phyloP scores from a whole-genome alignment of 1,140 invertebrate species.

The Saxidomus purpurata region DNA sequence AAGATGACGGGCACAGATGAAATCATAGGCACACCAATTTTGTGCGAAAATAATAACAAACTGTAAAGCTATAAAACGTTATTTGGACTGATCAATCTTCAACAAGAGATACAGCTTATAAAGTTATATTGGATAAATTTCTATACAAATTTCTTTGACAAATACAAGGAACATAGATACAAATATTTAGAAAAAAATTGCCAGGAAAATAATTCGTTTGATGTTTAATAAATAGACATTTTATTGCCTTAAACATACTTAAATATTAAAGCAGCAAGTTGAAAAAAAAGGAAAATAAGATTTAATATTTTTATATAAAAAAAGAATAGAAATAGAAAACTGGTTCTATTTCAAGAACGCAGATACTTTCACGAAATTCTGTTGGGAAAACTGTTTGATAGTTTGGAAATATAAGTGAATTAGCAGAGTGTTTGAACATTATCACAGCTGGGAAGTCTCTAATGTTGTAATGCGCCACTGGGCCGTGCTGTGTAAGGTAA shows the following conservation, averaged over 20 bases:
- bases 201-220: neutral
- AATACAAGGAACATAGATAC: neutral
- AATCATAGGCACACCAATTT: neutral
- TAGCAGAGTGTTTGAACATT: neutral
- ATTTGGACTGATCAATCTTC: neutral
- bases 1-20: neutral
- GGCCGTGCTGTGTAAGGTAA: conserved; percentile 13
- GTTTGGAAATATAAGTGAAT: neutral
- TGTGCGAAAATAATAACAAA: conserved; percentile 7
- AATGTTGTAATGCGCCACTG: neutral
- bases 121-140: neutral
- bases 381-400: neutral
- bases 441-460: neutral
- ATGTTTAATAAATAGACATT: neutral
- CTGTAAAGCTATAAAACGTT: neutral
- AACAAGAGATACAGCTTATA: neutral
- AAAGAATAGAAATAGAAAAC: neutral
- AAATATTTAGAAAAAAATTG: neutral
- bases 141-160: neutral
- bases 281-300: neutral
- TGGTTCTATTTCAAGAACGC: neutral
- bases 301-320: neutral
- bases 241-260: neutral
- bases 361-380: neutral
- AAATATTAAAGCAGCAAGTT: neutral